Base-by-base conservation (phyloP, 2,113 vertebrate species). In the Onychostoma macrolepis region DNA sequence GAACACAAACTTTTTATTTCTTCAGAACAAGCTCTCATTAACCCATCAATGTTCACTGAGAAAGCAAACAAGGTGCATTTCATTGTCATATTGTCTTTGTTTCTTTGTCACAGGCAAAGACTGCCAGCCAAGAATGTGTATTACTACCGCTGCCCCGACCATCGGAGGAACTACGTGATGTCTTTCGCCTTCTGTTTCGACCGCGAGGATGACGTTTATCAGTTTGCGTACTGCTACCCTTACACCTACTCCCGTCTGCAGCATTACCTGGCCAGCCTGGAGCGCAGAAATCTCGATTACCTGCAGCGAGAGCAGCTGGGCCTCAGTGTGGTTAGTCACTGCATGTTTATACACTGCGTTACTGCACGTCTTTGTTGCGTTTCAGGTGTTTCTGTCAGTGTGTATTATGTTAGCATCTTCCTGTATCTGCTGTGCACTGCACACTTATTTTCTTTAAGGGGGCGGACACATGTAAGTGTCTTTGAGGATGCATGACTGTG, bases 111-210 rank as follows among this genome's bases (percentile, higher is more conserved):
- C 89, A 99, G 98, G 98, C 97, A 99, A 91, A 96, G 98, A 87
- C 93, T 99, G 76, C 98, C 98, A 3, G 94, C 97, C 77, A 99
- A 99, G 94, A 99, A 99, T 0, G 98, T 99, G 45, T 99, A 99
- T 91, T 99, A 99, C 92, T 99, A 99, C 90, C 97, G 98, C 86
- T 99, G 97, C 79, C 98, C 98, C 0, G 98, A 99, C 92, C 98
- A 99, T 91, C 96, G 97, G 82, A 97, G 95, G 91, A 99, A 98
- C 94, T 99, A 99, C 36, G 98, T 99, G 88, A 99, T 99, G 98
- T 99, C 98, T 76, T 99, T 99, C 88, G 98, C 98, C 83, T 99
- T 99, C 91, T 99, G 98, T 93, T 99, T 99, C 41, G 98, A 99
- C 93, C 95, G 95, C 4, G 98, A 99, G 90, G 96, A 98, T 24